phyloP scores from a whole-genome alignment of 1,140 invertebrate genomes.

The Acyrthosiphon pisum region DNA sequence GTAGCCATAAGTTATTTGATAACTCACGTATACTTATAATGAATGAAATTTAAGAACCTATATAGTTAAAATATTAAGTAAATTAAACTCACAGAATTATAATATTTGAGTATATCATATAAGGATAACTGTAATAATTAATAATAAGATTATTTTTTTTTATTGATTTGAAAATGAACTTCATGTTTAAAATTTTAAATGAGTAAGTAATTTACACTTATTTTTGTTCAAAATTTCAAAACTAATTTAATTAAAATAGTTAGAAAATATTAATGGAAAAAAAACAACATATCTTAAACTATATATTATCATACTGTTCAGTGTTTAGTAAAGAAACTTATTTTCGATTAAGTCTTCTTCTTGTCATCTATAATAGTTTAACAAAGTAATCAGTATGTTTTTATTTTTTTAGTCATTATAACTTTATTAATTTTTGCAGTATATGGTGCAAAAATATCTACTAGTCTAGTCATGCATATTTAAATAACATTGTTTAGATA shows the following conservation, averaged over 20 bases:
- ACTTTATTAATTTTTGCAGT: background rate
- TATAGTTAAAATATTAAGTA: too few species aligned
- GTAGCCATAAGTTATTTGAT: too few species aligned
- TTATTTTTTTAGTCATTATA: background rate
- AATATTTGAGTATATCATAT: too few species aligned
- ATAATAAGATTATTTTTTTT: background rate
- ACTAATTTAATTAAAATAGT: background rate
- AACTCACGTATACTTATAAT: too few species aligned
- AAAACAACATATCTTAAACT: background rate
- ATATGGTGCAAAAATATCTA: background rate
- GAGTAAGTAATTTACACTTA: background rate
- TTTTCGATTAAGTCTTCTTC: background rate
- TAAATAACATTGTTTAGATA: background rate
- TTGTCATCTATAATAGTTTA: background rate
- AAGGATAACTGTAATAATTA: background rate
- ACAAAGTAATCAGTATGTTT: background rate
- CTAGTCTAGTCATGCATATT: background rate
- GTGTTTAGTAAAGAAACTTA: background rate
- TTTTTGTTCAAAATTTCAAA: background rate
- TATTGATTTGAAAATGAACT: background rate
- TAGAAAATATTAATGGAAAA: background rate
- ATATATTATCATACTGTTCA: background rate
- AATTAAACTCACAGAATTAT: too few species aligned
- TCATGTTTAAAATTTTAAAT: background rate
- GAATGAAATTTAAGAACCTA: too few species aligned